Percentiles rank a stretch among this genome's conserved stretches.
Conservation (phyloP, 2,113 vertebrate species). For the Rhinolophus sinicus region DNA sequence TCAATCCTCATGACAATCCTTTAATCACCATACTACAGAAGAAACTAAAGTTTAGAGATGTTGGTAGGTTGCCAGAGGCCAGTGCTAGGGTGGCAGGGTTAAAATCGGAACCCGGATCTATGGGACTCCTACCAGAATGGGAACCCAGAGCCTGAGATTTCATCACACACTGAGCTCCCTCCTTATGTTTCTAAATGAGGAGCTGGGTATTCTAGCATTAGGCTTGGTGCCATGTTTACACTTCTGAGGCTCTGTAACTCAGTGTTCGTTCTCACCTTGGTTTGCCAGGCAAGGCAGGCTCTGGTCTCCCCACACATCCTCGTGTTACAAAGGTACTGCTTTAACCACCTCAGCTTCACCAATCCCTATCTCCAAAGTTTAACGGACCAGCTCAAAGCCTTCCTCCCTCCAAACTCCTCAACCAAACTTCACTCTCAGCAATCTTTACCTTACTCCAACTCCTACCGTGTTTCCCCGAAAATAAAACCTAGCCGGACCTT, state of each 20-base stretch:
- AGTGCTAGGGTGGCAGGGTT: background rate
- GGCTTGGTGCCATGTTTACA: background rate
- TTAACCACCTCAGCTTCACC: background rate
- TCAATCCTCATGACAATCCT: background rate
- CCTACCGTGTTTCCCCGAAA: too few species aligned
- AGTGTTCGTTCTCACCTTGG: background rate
- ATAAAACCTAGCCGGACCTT: too few species aligned
- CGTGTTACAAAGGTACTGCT: background rate
- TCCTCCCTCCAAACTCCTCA: background rate
- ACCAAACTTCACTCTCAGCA: background rate
- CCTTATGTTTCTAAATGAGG: background rate
- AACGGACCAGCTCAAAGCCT: background rate
- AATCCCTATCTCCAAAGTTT: background rate
- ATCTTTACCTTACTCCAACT: background rate
- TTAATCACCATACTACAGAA: background rate
- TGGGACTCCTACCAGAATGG: background rate
- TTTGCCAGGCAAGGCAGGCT: background rate
- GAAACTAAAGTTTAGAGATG: background rate
- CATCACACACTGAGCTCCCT: background rate
- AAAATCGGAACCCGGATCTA: background rate
- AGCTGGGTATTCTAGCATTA: background rate
- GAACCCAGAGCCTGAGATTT: background rate
- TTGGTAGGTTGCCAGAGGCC: background rate
- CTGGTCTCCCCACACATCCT: background rate
- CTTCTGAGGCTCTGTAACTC: background rate